These are phyloP conservation scores for Campoletis sonorensis DNA, from an alignment of 1,140 invertebrate species.

Conservation along the genomic window DNA sequence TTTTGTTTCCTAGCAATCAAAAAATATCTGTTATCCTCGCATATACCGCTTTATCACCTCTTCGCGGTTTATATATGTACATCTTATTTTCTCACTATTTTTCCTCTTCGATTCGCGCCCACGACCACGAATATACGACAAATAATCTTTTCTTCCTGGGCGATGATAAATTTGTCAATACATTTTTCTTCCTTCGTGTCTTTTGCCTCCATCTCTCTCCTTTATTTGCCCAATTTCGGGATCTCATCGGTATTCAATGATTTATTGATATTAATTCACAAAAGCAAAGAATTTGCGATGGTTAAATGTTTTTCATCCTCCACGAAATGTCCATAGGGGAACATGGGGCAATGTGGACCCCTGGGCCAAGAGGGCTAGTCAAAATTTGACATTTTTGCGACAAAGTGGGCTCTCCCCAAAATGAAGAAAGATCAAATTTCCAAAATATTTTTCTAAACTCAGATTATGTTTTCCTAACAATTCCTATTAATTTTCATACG, in stretches of 20 bases:
- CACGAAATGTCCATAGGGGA: too few relatives aligned
- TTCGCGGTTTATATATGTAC: conserved; percentile 4
- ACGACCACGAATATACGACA: conserved; percentile 26
- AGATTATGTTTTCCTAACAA: too few relatives aligned
- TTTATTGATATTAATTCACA: background rate
- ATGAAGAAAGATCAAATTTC: too few relatives aligned
- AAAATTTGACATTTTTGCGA: too few relatives aligned
- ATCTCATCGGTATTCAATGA: background rate
- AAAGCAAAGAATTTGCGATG: too few relatives aligned
- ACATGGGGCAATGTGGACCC: too few relatives aligned
- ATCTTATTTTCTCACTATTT: background rate
- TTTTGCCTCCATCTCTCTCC: background rate
- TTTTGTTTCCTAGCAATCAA: background rate
- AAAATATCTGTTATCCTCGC: background rate
- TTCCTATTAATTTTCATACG: too few relatives aligned
- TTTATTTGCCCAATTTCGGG: background rate
- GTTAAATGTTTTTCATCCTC: too few relatives aligned
- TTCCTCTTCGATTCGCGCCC: conserved; percentile 8
- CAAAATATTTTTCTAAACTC: too few relatives aligned
- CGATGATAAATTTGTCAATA: conserved; percentile 27
- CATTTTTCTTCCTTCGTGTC: background rate
- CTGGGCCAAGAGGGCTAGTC: too few relatives aligned
- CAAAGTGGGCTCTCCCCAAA: too few relatives aligned
- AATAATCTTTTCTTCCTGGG: conserved; percentile 30
- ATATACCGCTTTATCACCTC: background rate